phyloP scores from a whole-genome alignment of 30 jellyfish, hydroid and myxozoan genomes.

The Hydractinia symbiolongicarpus region DNA sequence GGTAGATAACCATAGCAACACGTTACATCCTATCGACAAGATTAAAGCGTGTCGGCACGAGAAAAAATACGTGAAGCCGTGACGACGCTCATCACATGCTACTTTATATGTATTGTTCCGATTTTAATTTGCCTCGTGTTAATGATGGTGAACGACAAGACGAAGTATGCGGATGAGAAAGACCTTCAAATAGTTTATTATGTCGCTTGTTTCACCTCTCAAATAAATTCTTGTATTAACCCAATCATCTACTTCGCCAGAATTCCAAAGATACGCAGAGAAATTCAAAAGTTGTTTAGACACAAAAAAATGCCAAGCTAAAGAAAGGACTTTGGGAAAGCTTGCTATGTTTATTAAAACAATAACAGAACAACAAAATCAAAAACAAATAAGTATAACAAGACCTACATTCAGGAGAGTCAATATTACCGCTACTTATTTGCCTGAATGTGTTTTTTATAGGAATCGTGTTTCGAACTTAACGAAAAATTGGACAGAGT shows the following conservation, averaged over 20 bases:
- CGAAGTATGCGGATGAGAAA: background rate
- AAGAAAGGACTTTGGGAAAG: too few species aligned
- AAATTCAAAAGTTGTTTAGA: conserved; percentile 24
- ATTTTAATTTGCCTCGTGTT: conserved; percentile 5
- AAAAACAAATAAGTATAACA: too few species aligned
- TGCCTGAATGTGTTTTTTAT: too few species aligned
- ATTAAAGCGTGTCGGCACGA: background rate
- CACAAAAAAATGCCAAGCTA: background rate
- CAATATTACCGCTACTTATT: too few species aligned
- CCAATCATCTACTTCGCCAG: conserved; percentile 62
- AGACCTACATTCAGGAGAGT: too few species aligned
- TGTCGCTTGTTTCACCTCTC: conserved; percentile 9
- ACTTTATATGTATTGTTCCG: conserved; percentile 9
- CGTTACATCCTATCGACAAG: background rate
- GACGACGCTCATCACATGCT: conserved; percentile 13
- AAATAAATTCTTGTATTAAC: conserved; percentile 51
- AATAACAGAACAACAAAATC: too few species aligned
- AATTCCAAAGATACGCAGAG: conserved; percentile 51
- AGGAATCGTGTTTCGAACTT: too few species aligned
- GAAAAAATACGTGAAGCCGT: conserved; percentile 9
- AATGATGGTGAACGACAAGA: background rate
- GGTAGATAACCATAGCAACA: background rate
- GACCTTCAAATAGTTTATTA: conserved; percentile 1
- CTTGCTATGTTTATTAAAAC: too few species aligned
- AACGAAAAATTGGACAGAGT: too few species aligned